A percentile compares a stretch with the other conserved stretches of the same genome.
Conservation (phyloP, 2,888 invertebrate genomes). For the Epinotia ramella region DNA sequence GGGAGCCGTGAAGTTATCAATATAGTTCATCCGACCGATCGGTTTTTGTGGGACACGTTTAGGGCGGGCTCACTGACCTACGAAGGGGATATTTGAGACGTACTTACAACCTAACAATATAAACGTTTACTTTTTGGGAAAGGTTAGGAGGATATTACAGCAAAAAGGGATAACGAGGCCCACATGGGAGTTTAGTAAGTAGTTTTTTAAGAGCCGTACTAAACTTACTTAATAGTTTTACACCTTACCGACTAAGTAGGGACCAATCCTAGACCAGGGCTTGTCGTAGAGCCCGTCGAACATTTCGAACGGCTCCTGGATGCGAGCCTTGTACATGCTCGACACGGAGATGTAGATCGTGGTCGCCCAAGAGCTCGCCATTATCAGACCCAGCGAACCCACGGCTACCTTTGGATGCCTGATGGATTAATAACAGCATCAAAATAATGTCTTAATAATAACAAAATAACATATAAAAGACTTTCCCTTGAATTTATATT, state of each 20-base stretch:
- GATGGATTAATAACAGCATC: constrained; percentile 48
- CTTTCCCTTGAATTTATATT: not conserved
- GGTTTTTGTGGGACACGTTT: constrained; percentile 58
- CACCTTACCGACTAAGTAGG: constrained; percentile 90
- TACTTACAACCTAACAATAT: constrained; percentile 50
- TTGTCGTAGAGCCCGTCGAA: constrained; percentile 94
- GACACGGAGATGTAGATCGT: constrained; percentile 91
- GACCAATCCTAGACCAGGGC: constrained; percentile 93
- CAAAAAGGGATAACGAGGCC: constrained; percentile 29
- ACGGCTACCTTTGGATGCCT: constrained; percentile 88
- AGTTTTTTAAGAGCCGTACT: not conserved
- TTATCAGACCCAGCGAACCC: constrained; percentile 83
- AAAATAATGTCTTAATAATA: not conserved
- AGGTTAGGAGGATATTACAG: constrained; percentile 36
- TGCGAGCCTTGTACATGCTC: constrained; percentile 90
- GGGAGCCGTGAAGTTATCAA: constrained; percentile 56
- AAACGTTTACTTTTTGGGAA: constrained; percentile 41
- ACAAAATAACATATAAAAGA: not conserved
- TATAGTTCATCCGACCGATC: constrained; percentile 57
- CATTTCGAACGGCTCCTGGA: constrained; percentile 92
- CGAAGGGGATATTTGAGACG: constrained; percentile 53
- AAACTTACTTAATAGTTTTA: constrained; percentile 14
- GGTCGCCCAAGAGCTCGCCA: constrained; percentile 90
- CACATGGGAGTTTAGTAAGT: constrained; percentile 30
- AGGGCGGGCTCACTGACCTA: constrained; percentile 59